A percentile compares a stretch with the other conserved stretches of the same genome.
These are phyloP conservation scores for Mycetomoellerius zeteki DNA, from an alignment of 1,140 invertebrate species.

Conservation along the genomic window DNA sequence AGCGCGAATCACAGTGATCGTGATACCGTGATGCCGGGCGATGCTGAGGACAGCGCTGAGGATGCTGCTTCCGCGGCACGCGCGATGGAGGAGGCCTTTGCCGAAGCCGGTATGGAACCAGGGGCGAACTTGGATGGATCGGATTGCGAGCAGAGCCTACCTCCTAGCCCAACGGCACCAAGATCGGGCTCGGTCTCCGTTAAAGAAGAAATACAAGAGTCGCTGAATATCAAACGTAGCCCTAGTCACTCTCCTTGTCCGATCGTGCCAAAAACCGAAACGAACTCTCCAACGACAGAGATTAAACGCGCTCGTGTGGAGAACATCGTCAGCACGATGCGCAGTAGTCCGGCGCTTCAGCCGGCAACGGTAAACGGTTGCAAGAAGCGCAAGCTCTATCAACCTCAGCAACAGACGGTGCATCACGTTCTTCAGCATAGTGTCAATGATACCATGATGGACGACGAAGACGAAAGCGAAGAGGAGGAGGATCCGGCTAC, in stretches of 20 bases:
- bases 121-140: slow-evolving; percentile 90
- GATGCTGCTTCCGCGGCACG: slow-evolving; percentile 88
- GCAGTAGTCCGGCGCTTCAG: slow-evolving; percentile 92
- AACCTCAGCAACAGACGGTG: slow-evolving; percentile 95
- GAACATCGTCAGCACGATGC: slow-evolving; percentile 97
- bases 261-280: slow-evolving; percentile 83
- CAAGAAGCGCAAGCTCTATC: slow-evolving; percentile 98
- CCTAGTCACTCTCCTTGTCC: slow-evolving; percentile 85
- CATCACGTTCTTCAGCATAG: slow-evolving; percentile 84
- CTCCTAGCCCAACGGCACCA: slow-evolving; percentile 88
- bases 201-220: slow-evolving; percentile 90
- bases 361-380: slow-evolving; percentile 94
- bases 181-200: slow-evolving; percentile 87
- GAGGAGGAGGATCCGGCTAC: slow-evolving; percentile 91
- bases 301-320: slow-evolving; percentile 97
- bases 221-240: slow-evolving; percentile 86
- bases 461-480: slow-evolving; percentile 92
- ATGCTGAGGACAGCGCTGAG: slow-evolving; percentile 88
- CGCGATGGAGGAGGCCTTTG: slow-evolving; percentile 89
- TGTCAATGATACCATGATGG: slow-evolving; percentile 91
- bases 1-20: slow-evolving; percentile 84
- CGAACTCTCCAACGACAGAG: slow-evolving; percentile 88
- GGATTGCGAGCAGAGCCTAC: slow-evolving; percentile 90
- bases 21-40: slow-evolving; percentile 88
- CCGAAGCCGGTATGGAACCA: slow-evolving; percentile 88